These are phyloP conservation scores for Bufo bufo DNA, from an alignment of 2,113 vertebrate genomes.

Conservation along the genomic window DNA sequence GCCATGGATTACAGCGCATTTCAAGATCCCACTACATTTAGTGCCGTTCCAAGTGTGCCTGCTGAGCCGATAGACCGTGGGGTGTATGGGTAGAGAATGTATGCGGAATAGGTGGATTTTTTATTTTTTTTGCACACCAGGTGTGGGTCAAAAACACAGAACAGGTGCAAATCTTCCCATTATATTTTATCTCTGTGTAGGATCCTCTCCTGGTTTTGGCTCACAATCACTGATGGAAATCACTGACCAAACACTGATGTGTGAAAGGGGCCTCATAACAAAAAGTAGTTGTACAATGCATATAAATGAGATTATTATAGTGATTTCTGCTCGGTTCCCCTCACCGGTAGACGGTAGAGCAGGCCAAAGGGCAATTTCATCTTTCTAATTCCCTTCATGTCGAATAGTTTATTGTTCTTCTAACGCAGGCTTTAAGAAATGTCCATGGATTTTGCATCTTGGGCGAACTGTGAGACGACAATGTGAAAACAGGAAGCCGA, in stretches of 20 bases:
- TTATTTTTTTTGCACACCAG: no score
- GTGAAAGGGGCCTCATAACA: no score
- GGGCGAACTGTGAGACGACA: slow-evolving; percentile 1
- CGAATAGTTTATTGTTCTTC: background rate
- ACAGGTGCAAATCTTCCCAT: no score
- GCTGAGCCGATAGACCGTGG: background rate
- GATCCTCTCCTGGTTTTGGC: no score
- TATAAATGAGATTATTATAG: background rate
- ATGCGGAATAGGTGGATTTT: background rate
- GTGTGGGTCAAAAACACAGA: no score
- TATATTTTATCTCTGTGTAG: no score
- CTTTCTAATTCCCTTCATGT: background rate
- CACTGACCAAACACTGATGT: no score
- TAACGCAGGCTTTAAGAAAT: background rate
- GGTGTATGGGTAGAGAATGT: background rate
- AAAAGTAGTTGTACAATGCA: background rate
- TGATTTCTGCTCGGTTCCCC: background rate
- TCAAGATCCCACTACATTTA: background rate
- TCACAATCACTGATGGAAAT: no score
- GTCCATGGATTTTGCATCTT: slow-evolving; percentile 31
- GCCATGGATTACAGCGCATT: background rate
- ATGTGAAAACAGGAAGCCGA: slow-evolving; percentile 43
- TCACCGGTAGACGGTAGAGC: background rate
- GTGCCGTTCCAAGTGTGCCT: background rate
- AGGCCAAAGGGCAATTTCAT: background rate